phyloP scores from a whole-genome alignment of 1,140 invertebrate species.

The Octopus sinensis region DNA sequence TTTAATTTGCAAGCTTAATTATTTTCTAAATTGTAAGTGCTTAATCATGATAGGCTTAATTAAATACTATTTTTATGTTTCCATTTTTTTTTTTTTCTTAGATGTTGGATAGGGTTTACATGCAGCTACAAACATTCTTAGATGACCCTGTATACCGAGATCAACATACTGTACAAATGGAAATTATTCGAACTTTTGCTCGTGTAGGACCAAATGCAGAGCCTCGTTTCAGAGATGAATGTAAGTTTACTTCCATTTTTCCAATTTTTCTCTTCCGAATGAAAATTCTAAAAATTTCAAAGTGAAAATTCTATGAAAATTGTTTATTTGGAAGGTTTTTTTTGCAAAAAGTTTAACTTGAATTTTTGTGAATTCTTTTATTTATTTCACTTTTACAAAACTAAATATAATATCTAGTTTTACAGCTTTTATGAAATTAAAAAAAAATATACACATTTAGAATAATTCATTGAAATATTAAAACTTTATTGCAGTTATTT shows the following conservation, averaged over 20 bases:
- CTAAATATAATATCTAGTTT: not conserved
- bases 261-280: not conserved
- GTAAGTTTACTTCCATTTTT: slow-evolving; percentile 48
- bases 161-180: slow-evolving; percentile 54
- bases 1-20: no score
- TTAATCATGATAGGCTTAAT: no score
- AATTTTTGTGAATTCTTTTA: not conserved
- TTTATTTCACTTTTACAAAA: not conserved
- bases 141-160: slow-evolving; percentile 61
- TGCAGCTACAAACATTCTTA: slow-evolving; percentile 70
- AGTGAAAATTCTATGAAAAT: not conserved
- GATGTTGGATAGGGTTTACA: slow-evolving; percentile 69
- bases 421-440: no score
- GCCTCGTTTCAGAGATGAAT: slow-evolving; percentile 59
- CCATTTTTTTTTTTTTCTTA: slow-evolving; percentile 39
- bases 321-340: not conserved
- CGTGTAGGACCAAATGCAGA: slow-evolving; percentile 58
- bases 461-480: no score
- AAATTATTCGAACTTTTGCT: slow-evolving; percentile 57
- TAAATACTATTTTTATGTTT: no score
- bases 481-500: no score
- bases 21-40: no score
- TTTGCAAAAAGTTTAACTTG: not conserved
- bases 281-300: not conserved
- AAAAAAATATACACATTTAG: no score